phyloP scores from a whole-genome alignment of 2,888 invertebrate species.

The Drosophila paramelanica region DNA sequence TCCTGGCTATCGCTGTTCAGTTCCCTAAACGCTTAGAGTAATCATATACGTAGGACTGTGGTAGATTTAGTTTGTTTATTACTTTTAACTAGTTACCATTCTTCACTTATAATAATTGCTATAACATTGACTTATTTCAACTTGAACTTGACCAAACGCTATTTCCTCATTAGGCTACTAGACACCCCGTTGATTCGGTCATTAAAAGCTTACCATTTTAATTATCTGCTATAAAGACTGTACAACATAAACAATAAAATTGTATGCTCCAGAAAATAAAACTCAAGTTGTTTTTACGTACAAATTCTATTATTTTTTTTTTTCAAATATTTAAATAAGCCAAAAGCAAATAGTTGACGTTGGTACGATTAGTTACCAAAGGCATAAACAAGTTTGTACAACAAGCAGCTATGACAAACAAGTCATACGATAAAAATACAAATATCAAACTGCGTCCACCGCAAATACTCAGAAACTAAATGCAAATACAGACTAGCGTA shows the following conservation, averaged over 20 bases:
- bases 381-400: slow-evolving; percentile 63
- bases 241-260: not conserved
- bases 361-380: slow-evolving; percentile 44
- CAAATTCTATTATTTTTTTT: slow-evolving; percentile 66
- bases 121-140: too few relatives aligned
- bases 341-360: slow-evolving; percentile 71
- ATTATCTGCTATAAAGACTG: slow-evolving; percentile 66
- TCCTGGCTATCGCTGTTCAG: too few relatives aligned
- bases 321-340: slow-evolving; percentile 71
- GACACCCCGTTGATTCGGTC: too few relatives aligned
- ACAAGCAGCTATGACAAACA: slow-evolving; percentile 67
- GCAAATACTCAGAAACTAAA: slow-evolving; percentile 49
- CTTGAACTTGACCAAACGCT: too few relatives aligned
- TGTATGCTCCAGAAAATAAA: slow-evolving; percentile 2
- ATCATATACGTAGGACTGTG: too few relatives aligned
- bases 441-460: slow-evolving; percentile 38
- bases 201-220: slow-evolving; percentile 44
- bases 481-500: slow-evolving; percentile 42
- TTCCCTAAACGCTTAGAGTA: too few relatives aligned
- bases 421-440: slow-evolving; percentile 54
- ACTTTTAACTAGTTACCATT: not conserved
- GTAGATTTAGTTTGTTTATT: too few relatives aligned
- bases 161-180: too few relatives aligned
- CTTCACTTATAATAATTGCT: slow-evolving; percentile 18
- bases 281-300: slow-evolving; percentile 55